A percentile compares a stretch with the other conserved stretches of the same genome.
phyloP scores from a whole-genome alignment of 1,140 invertebrate species.

The Mactra quadrangularis region DNA sequence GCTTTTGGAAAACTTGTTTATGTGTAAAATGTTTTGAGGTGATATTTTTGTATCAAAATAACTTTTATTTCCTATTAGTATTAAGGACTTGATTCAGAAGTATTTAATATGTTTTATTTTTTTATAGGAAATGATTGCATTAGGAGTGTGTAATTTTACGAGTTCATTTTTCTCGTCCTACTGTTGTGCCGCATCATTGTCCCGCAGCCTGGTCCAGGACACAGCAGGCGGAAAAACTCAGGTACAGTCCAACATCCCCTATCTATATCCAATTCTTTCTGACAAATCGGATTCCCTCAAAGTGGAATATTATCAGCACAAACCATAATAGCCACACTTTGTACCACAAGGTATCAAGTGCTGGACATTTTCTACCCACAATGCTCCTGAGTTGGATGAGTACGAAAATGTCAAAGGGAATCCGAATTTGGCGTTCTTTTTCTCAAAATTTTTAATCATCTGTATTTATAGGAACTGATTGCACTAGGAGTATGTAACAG shows the following conservation, averaged over 20 bases:
- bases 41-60: too few species aligned
- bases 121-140: conserved; percentile 85
- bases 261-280: not conserved
- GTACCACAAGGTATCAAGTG: too few species aligned
- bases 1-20: too few species aligned
- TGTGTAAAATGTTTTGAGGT: too few species aligned
- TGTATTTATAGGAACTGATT: conserved; percentile 60
- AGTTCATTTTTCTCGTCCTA: conserved; percentile 84
- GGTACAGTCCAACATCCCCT: conserved; percentile 66
- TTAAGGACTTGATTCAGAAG: too few species aligned
- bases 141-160: conserved; percentile 84
- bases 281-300: too few species aligned
- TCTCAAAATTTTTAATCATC: not conserved
- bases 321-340: too few species aligned
- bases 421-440: not conserved
- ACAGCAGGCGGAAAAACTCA: conserved; percentile 84
- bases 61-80: too few species aligned
- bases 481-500: conserved; percentile 49
- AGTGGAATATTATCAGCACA: too few species aligned
- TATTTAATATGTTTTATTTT: too few species aligned
- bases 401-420: not conserved
- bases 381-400: too few species aligned
- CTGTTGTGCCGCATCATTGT: conserved; percentile 84
- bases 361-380: too few species aligned
- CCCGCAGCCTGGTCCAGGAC: conserved; percentile 84